Evolutionary conservation across 2,888 invertebrate species (phyloP).

Genomic region (Eupithecia subfuscata): DNA sequence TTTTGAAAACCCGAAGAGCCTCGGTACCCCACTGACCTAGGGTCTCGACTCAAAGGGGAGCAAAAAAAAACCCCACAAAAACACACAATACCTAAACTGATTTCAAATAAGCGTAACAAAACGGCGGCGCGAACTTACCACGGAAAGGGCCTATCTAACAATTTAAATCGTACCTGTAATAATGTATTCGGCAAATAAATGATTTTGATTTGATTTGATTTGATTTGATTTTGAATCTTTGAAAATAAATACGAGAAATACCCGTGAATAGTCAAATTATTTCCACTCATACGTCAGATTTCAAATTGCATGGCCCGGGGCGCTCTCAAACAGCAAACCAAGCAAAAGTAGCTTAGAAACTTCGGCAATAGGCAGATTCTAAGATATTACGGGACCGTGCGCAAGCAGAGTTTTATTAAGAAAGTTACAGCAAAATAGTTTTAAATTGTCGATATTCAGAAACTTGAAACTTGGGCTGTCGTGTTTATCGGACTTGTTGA

Average conservation of each 20-base stretch:
- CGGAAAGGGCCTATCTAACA: no score
- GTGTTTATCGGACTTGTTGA: constrained; percentile 24
- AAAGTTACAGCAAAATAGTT: constrained; percentile 50
- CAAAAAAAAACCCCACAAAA: no score
- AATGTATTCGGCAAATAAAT: no score
- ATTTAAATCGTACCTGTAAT: no score
- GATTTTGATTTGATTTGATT: no score
- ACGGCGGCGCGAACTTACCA: no score
- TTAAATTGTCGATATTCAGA: constrained; percentile 51
- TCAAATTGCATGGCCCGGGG: background rate
- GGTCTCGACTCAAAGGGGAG: no score
- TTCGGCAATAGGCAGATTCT: constrained; percentile 34
- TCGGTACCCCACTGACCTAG: no score
- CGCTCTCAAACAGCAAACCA: background rate
- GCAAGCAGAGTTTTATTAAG: constrained; percentile 47
- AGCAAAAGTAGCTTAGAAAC: constrained; percentile 27
- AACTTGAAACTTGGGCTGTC: constrained; percentile 31
- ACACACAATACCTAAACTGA: no score
- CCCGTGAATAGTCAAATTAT: background rate
- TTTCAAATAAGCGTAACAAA: no score
- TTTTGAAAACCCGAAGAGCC: no score
- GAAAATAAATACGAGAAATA: background rate
- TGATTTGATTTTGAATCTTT: no score
- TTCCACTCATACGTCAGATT: background rate
- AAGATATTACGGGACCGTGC: constrained; percentile 31